phyloP scores from a whole-genome alignment of 2,113 vertebrate genomes.

The Zeus faber region DNA sequence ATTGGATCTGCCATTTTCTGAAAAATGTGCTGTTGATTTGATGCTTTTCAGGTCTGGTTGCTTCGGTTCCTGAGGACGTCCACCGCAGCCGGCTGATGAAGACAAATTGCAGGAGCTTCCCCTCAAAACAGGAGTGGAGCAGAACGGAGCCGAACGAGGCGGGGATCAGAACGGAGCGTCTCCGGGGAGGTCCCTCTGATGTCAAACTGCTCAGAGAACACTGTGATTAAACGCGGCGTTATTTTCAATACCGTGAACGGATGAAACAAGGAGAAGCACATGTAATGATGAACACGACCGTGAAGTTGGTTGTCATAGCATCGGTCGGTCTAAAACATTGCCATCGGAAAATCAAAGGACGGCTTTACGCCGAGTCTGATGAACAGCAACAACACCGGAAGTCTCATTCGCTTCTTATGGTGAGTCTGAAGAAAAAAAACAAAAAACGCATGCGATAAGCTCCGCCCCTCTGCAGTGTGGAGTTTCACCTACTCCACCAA shows the following conservation, averaged over 20 bases:
- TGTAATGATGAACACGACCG: conserved; percentile 31
- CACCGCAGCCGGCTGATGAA: conserved; percentile 77
- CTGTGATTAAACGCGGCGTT: conserved; percentile 18
- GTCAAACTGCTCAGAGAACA: conserved; percentile 34
- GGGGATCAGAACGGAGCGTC: conserved; percentile 30
- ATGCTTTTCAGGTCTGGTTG: conserved; percentile 69
- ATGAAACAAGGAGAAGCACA: conserved; percentile 9
- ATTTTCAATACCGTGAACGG: neutral
- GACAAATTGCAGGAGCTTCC: conserved; percentile 74
- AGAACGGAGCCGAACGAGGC: conserved; percentile 8
- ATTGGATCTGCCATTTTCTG: conserved; percentile 81
- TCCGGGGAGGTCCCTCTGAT: conserved; percentile 38
- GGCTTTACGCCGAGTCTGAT: no score
- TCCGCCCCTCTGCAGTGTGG: no score
- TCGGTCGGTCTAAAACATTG: no score
- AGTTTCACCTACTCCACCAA: no score
- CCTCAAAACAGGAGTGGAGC: conserved; percentile 35
- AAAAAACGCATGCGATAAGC: no score
- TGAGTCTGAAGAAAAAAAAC: no score
- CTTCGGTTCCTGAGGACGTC: conserved; percentile 72
- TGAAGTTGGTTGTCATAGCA: conserved; percentile 29
- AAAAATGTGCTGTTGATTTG: conserved; percentile 78
- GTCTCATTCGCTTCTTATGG: no score
- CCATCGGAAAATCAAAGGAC: no score
- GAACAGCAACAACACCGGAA: no score